phyloP scores from a whole-genome alignment of 2,797 vertebrate species.

The Okamejei kenojei region DNA sequence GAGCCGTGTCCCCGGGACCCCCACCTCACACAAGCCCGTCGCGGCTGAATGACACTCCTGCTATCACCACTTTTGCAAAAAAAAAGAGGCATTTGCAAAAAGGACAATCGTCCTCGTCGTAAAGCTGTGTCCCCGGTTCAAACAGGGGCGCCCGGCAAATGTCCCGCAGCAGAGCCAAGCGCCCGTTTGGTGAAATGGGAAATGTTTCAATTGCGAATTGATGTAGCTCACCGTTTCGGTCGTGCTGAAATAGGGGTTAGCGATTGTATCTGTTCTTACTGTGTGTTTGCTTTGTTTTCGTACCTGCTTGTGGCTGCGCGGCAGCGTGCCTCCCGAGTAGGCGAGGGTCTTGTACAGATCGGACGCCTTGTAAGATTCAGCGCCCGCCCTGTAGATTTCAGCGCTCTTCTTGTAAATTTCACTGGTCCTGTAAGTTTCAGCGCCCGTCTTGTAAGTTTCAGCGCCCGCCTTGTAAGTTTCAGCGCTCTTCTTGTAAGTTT shows the following conservation, averaged over 20 bases:
- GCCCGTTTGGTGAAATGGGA: background rate
- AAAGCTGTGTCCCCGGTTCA: background rate
- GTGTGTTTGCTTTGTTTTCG: background rate
- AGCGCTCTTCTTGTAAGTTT: too few species aligned
- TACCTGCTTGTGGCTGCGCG: conserved; percentile 12
- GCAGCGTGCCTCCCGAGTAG: background rate
- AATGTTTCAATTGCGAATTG: background rate
- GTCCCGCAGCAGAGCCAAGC: background rate
- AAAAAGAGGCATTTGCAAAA: too few species aligned
- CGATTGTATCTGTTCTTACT: background rate
- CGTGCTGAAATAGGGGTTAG: background rate
- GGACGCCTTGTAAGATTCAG: background rate
- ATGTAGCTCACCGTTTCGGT: background rate
- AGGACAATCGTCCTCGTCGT: background rate
- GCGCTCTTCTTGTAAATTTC: background rate
- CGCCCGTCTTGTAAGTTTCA: too few species aligned
- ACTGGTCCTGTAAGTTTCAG: too few species aligned
- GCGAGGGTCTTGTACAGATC: background rate
- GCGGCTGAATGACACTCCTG: background rate
- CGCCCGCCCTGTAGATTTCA: background rate
- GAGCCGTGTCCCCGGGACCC: background rate
- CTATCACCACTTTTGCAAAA: background rate
- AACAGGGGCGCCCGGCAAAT: background rate
- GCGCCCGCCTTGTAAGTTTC: too few species aligned
- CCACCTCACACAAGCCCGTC: background rate